Evolutionary conservation across 2,113 vertebrate species (phyloP), one percentile per base, ranked within the genome.

Genomic region (Cricetomys ansorgei): DNA sequence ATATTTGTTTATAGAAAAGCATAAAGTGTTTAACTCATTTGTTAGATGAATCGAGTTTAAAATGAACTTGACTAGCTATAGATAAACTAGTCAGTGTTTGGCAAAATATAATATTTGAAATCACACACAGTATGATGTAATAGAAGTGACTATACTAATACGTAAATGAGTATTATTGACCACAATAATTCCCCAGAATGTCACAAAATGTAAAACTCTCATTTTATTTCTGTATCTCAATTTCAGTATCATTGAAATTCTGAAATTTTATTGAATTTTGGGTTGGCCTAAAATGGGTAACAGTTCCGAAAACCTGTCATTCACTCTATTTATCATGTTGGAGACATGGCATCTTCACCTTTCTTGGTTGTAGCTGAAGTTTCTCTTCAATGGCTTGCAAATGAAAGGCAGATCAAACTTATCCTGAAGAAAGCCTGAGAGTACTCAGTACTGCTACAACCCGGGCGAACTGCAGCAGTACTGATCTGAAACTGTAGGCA

Each of bases 401-500:
- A 92, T 84, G 75, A 65, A 76, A 92, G 45, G 70, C 83, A 89
- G 34, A 40, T 84, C 67, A 97, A 96, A 59, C 34, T 83, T 94
- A 80, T 57, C 73, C 81, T 89, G 62, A 90, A 84, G 72, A 93
- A 95, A 96, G 69, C 62, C 77, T 79, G 67, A 72, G 69, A 77
- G 73, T 87, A 8, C 76, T 91, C 62, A 59, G 43, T 69, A 59
- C 55, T 65, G 79, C 31, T 80, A 50, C 12, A 25, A 89, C 91
- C 73, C 89, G 72, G 86, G 86, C 29, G 50, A 89, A 31, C 87
- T 73, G 17, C 12, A 64, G 25, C 62, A 34, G 84, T 79, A 80
- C 17, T 92, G 57, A 95, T 98, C 98, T 98, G 96, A 97, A 97
- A 98, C 98, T 98, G 98, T 96, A 98, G 94, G 92, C 97, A 97